phyloP scores from a whole-genome alignment of 2,888 invertebrate species.

The Lepetodrilus schrolli region DNA sequence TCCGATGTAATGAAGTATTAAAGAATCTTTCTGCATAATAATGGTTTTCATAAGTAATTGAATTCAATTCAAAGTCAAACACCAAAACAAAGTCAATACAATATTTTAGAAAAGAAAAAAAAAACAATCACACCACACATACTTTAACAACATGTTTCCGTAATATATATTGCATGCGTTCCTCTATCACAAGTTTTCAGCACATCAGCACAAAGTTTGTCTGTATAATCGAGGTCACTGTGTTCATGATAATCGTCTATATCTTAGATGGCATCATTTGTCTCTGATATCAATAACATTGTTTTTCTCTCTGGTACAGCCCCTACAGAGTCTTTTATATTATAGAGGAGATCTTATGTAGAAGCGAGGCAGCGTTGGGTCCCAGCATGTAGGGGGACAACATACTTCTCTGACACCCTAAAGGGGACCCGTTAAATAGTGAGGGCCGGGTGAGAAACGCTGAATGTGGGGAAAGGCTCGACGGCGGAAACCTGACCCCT shows the following conservation, averaged over 20 bases:
- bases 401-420: slow-evolving; percentile 58
- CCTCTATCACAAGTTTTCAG: neutral
- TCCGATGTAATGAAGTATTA: no score
- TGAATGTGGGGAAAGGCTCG: slow-evolving; percentile 34
- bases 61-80: neutral
- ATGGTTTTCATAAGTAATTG: neutral
- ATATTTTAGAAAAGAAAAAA: neutral
- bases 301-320: neutral
- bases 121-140: neutral
- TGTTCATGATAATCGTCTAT: no score
- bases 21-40: no score
- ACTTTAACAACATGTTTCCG: neutral
- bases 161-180: neutral
- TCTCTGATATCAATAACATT: no score
- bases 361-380: slow-evolving; percentile 50
- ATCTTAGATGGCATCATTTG: no score
- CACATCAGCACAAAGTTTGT: neutral
- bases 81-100: neutral
- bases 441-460: slow-evolving; percentile 49
- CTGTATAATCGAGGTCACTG: no score
- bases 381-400: slow-evolving; percentile 61
- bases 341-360: slow-evolving; percentile 63
- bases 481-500: neutral
- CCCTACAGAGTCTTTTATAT: slow-evolving; percentile 39
- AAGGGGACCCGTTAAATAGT: slow-evolving; percentile 50